Evolutionary conservation across 2,888 invertebrate species (phyloP).

Genomic region (Pelosia muscerda): DNA sequence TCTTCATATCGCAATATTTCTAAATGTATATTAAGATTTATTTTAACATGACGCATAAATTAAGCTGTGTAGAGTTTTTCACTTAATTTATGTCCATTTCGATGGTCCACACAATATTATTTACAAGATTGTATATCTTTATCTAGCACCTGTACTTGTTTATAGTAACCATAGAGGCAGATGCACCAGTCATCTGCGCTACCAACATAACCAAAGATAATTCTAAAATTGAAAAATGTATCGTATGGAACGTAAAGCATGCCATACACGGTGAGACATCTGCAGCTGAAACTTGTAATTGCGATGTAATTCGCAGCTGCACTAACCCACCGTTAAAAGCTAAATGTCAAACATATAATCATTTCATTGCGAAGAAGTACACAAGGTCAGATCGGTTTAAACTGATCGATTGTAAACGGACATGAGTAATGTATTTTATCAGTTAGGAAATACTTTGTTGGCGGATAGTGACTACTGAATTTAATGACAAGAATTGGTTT

Average conservation of each 20-base stretch:
- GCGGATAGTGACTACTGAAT: conserved; percentile 23
- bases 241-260: conserved; percentile 50
- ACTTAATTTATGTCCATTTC: neutral
- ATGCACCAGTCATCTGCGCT: conserved; percentile 19
- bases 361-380: conserved; percentile 68
- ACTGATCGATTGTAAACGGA: conserved; percentile 52
- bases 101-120: neutral
- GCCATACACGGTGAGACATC: conserved; percentile 73
- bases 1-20: neutral
- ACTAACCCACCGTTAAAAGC: conserved; percentile 58
- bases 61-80: neutral
- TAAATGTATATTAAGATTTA: no score
- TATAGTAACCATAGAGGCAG: neutral
- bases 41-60: no score
- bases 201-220: conserved; percentile 6
- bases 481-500: neutral
- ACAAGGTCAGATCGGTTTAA: conserved; percentile 65
- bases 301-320: conserved; percentile 76
- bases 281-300: conserved; percentile 72
- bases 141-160: neutral
- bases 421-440: conserved; percentile 44
- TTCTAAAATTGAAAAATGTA: conserved; percentile 58
- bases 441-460: conserved; percentile 33
- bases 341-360: conserved; percentile 82
- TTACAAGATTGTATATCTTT: neutral